These are phyloP conservation scores for Netelia inedita DNA, from an alignment of 2,888 invertebrate species.

Conservation along the genomic window DNA sequence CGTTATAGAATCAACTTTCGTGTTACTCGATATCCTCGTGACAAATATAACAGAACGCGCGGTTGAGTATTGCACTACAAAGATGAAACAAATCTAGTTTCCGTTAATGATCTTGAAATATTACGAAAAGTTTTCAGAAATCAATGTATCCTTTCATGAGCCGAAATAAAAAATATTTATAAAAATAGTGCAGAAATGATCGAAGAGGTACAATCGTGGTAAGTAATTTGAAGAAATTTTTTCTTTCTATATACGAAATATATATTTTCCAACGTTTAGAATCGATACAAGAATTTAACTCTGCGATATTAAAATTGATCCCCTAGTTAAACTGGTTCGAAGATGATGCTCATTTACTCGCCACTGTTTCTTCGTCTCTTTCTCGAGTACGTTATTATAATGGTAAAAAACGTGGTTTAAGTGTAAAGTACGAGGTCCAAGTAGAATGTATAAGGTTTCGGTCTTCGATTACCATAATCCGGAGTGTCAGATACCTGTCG, in stretches of 20 bases:
- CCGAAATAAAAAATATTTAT: no score
- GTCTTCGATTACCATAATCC: constrained; percentile 79
- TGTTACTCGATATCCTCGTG: constrained; percentile 51
- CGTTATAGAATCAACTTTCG: constrained; percentile 8
- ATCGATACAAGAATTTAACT: neutral
- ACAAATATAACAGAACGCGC: constrained; percentile 16
- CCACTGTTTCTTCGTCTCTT: neutral
- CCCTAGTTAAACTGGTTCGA: neutral
- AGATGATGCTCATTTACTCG: neutral
- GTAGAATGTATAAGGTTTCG: constrained; percentile 79
- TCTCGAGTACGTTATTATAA: constrained; percentile 31
- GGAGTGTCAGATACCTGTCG: constrained; percentile 66
- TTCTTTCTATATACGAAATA: neutral
- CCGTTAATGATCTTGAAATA: neutral
- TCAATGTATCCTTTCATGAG: no score
- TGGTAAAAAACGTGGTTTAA: constrained; percentile 30
- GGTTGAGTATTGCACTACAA: neutral
- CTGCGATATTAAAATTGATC: neutral
- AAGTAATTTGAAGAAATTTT: neutral
- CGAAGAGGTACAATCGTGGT: neutral
- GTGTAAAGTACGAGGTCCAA: constrained; percentile 49
- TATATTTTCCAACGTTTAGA: no score
- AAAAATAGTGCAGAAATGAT: neutral
- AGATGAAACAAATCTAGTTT: neutral
- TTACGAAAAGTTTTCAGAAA: neutral